Base-by-base conservation (phyloP, 2,888 invertebrate genomes). In the Heliconius ethilla region DNA sequence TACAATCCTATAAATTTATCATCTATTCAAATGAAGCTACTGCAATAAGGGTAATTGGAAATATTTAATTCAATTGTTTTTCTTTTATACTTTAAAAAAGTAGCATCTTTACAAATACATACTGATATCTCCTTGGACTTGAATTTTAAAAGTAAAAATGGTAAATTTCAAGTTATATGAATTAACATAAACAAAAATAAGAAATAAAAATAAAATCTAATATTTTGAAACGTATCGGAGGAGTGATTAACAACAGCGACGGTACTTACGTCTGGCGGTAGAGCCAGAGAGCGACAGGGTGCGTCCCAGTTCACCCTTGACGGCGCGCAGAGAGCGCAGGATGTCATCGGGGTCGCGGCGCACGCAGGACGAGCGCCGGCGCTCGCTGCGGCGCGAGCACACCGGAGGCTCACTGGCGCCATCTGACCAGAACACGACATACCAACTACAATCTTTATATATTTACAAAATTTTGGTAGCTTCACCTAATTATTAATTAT, bases 331-430 rank as follows among this genome's bases (percentile, higher is more conserved):
- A 45, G 96, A 97, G 84, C 97, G 97, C 82, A 98, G 91, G 85
- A 98, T 97, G 91, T 98, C 97, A 89, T 98, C 97, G 1, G 97
- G 97, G 91, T 97, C 97, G 84, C 97, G 96, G 66, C 97, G 96
- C 67, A 97, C 97, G 88, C 97, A 97, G 78, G 97, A 97, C 84
- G 97, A 97, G 78, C 98, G 96, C 65, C 98, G 96, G 78, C 97
- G 95, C 86, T 97, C 97, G 82, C 81, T 88, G 84, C 93, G 92
- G 10, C 92, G 91, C 80, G 94, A 91, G 81, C 90, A 91, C 80
- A 85, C 85, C 70, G 87, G 85, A 65, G 91, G 81, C 87, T 92
- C 89, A 72, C 85, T 88, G 65, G 84, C 87, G 74, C 88, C 89
- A 82, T 89, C 89, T 85, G 29, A n/a, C 27, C n/a, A 63, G 63